Conservation (phyloP, 2,888 invertebrate genomes). For the Tolmerus cingulatus region DNA sequence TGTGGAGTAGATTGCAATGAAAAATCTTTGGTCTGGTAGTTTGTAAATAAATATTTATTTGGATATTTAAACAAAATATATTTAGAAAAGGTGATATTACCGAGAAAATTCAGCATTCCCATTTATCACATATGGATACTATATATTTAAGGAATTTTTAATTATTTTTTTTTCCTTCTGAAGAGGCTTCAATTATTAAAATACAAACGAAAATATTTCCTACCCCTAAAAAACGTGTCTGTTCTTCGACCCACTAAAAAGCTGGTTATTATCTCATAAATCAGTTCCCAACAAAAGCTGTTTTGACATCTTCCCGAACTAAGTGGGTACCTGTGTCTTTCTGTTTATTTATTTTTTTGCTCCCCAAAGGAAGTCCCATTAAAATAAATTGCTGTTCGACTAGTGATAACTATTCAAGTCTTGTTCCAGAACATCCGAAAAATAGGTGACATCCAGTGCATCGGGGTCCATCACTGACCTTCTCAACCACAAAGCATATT, state of each 20-base stretch:
- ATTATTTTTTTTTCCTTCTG: not conserved
- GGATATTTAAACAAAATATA: no score
- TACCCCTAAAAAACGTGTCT: not conserved
- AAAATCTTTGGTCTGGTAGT: not conserved
- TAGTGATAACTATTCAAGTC: conserved; percentile 6
- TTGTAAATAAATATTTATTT: no score
- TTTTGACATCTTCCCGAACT: conserved; percentile 3
- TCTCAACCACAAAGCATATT: not conserved
- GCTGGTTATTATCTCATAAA: conserved; percentile 24
- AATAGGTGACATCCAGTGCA: not conserved
- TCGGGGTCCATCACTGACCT: not conserved
- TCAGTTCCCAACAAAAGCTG: not conserved
- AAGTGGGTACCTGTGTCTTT: conserved; percentile 5
- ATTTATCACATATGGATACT: no score
- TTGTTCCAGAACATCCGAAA: not conserved
- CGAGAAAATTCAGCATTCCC: no score
- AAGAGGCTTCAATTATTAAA: not conserved
- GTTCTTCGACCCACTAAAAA: not conserved
- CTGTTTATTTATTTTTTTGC: not conserved
- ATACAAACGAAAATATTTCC: not conserved
- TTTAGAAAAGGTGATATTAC: no score
- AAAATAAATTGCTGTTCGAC: conserved; percentile 26
- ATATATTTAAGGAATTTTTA: not conserved
- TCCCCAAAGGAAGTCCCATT: conserved; percentile 28
- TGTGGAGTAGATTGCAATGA: not conserved